phyloP scores from a whole-genome alignment of 2,888 invertebrate species.

The Acrocyrtus sp. region DNA sequence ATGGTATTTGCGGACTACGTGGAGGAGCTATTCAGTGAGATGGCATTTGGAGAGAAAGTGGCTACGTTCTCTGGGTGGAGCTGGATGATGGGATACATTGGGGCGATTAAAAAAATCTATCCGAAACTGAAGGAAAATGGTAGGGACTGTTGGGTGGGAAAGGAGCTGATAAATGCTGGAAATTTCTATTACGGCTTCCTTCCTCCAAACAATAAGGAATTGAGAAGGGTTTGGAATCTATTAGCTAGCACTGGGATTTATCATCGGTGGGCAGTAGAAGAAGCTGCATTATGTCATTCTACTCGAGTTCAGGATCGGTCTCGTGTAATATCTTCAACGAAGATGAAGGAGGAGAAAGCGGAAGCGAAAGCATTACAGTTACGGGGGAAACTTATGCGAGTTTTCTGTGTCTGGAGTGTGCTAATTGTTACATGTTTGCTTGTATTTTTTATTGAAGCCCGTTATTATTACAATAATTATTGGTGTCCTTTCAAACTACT shows the following conservation, averaged over 20 bases:
- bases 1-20: background rate
- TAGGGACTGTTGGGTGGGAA: background rate
- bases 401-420: too few relatives aligned
- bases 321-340: background rate
- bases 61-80: background rate
- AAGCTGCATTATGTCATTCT: background rate
- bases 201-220: background rate
- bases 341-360: background rate
- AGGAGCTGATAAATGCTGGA: background rate
- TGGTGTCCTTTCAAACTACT: too few relatives aligned
- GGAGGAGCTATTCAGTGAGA: background rate
- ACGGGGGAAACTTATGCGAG: background rate
- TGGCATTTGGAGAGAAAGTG: background rate
- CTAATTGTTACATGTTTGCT: too few relatives aligned
- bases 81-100: background rate
- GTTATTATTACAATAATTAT: too few relatives aligned
- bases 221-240: background rate
- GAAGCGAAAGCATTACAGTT: background rate
- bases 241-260: background rate
- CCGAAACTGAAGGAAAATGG: background rate
- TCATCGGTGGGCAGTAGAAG: background rate
- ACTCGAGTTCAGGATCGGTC: background rate
- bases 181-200: background rate
- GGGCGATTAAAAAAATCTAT: background rate
- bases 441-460: too few relatives aligned